Conservation (phyloP, 2,113 vertebrate genomes). For the Marmota flaviventris region DNA sequence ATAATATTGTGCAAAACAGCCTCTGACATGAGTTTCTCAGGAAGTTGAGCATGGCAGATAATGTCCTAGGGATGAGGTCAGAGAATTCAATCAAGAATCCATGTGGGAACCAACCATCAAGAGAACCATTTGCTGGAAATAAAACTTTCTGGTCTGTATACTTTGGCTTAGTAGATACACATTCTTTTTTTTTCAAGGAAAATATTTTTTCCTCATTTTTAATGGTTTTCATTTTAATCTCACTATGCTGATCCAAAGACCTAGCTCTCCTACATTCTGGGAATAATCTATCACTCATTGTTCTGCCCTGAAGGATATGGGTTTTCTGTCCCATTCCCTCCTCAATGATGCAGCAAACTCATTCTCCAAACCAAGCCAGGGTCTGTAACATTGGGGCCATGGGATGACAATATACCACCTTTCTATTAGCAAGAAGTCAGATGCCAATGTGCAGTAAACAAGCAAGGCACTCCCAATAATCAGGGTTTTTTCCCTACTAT, state of each 20-base stretch:
- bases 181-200: background rate
- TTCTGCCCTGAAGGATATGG: background rate
- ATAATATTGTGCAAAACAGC: background rate
- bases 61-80: background rate
- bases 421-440: background rate
- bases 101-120: background rate
- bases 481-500: too few relatives aligned
- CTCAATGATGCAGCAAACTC: background rate
- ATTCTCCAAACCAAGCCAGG: background rate
- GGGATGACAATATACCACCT: background rate
- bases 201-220: slow-evolving; percentile 21
- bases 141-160: background rate
- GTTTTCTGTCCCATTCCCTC: background rate
- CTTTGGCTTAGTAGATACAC: background rate
- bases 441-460: background rate
- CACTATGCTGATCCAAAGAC: slow-evolving; percentile 3
- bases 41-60: background rate
- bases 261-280: background rate
- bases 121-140: background rate
- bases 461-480: background rate
- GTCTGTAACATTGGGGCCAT: background rate
- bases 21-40: background rate
- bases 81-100: background rate
- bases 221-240: slow-evolving; percentile 53
- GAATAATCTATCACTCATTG: background rate